A percentile compares a stretch with the other conserved stretches of the same genome.
phyloP scores from a whole-genome alignment of 2,888 invertebrate species.

The Saturnia japonica region DNA sequence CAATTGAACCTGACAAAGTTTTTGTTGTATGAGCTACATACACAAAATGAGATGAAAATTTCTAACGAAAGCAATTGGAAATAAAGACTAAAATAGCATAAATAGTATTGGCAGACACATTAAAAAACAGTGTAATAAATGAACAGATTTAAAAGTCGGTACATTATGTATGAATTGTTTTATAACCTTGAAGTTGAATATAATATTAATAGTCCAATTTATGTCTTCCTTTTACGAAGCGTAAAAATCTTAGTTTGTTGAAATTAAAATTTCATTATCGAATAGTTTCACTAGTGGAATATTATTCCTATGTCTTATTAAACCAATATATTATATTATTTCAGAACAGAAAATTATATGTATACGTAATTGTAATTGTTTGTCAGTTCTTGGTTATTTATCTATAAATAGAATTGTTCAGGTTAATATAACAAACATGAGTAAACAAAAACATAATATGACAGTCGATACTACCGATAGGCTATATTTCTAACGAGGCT shows the following conservation, averaged over 20 bases:
- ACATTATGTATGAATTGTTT: neutral
- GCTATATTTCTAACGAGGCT: no score
- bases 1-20: constrained; percentile 32
- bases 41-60: neutral
- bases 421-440: no score
- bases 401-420: neutral
- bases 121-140: neutral
- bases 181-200: neutral
- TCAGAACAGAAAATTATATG: neutral
- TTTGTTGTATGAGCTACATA: neutral
- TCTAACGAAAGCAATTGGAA: neutral
- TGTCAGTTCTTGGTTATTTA: neutral
- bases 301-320: neutral
- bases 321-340: neutral
- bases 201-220: no score
- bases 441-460: no score
- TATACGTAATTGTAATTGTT: neutral
- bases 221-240: neutral
- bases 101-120: neutral
- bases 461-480: no score
- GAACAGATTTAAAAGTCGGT: neutral
- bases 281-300: neutral
- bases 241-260: neutral
- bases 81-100: neutral
- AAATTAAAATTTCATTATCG: neutral